Evolutionary conservation across 2,888 invertebrate species (phyloP), one percentile per base, ranked within the genome.

Genomic region (Morpho achilles): DNA sequence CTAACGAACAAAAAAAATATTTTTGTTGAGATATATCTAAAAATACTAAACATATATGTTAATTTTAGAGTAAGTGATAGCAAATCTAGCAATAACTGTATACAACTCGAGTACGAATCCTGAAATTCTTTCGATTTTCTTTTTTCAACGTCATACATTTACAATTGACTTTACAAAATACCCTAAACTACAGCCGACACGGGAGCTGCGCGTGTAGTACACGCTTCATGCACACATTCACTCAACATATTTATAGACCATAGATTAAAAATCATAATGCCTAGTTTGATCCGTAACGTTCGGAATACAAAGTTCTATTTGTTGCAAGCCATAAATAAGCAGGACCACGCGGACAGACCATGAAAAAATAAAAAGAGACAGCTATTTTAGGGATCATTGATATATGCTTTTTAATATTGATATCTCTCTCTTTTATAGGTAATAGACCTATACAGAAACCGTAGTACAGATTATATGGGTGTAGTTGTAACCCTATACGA

Each of bases 401-500:
- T 3, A 8, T 10, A 46, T 7, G 39, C 8, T 45, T 45, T 53
- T 22, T 53, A n/a, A 22, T 53, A 46, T 10, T 4, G 22, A 7
- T 53, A 40, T 48, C 54, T 54, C 48, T 48, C 23, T 54, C 54
- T 48, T 1, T 54, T 32, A 40, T 23, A 22, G 41, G 16, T 41
- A n/a, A n/a, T 22, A 46, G 40, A 16, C 10, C 32, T 23, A 44
- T 44, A 50, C 49, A 55, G 39, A 42, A 16, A 50, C 43, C 55
- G 44, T 49, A 55, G 55, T 23, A 40, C 43, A 32, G 32, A 32
- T 43, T 44, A 55, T 44, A 32, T 42, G n/a, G 43, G 48, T 50
- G 10, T 39, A 55, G 81, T 77, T 70, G 76, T 89, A 89, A 90
- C 87, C 84, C 84, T 85, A 89, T 77, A 82, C 82, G 71, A 61